Evolutionary conservation across 1,140 invertebrate species (phyloP).

Genomic region (Trichonephila inaurata): DNA sequence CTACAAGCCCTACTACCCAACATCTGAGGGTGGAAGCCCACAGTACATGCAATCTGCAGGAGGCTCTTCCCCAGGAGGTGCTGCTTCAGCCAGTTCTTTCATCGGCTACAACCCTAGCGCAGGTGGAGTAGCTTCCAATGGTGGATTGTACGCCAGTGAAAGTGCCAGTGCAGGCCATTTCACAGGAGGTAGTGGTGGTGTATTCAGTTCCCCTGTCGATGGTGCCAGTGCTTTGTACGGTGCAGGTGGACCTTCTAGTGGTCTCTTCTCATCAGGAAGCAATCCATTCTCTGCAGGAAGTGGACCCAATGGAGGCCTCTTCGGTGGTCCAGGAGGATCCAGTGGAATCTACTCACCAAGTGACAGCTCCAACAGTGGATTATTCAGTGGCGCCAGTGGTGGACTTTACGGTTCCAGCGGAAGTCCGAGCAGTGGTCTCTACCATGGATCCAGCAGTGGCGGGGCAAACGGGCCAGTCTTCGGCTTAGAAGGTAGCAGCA

Average conservation of each 20-base stretch:
- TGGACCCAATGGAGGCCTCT: background rate
- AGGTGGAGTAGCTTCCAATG: conserved; percentile 23
- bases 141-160: conserved; percentile 61
- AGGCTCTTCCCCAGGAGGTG: background rate
- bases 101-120: conserved; percentile 9
- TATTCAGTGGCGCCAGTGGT: conserved; percentile 8
- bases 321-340: conserved; percentile 17
- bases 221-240: conserved; percentile 36
- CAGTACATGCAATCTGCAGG: conserved; percentile 48
- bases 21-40: conserved; percentile 9
- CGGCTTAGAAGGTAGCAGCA: conserved; percentile 14
- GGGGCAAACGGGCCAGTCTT: background rate
- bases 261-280: conserved; percentile 18
- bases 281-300: conserved; percentile 11
- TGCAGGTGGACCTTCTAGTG: background rate
- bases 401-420: conserved; percentile 54
- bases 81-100: background rate
- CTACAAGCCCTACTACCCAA: conserved; percentile 70
- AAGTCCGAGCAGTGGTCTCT: conserved; percentile 47
- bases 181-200: conserved; percentile 21
- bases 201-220: conserved; percentile 36
- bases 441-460: conserved; percentile 36
- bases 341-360: conserved; percentile 37
- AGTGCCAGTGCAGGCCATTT: conserved; percentile 56
- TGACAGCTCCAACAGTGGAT: background rate